Percentiles rank a stretch among this genome's conserved stretches.
These are phyloP conservation scores for Digitonthophagus gazella DNA, from an alignment of 2,888 invertebrate genomes.

Conservation along the genomic window DNA sequence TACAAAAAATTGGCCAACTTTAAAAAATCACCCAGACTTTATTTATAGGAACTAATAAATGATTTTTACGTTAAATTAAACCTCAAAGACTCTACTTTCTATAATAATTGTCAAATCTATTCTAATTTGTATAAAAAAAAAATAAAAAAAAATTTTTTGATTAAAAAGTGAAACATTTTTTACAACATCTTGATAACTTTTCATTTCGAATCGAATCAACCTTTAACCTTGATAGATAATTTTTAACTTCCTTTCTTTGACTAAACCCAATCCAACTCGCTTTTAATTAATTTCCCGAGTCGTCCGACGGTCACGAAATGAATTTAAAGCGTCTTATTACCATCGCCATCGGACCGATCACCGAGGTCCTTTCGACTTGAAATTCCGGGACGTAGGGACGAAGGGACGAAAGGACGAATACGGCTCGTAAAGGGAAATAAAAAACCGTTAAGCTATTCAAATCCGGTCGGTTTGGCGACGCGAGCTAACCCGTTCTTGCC, in stretches of 20 bases:
- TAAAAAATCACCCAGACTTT: no score
- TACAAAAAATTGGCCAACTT: no score
- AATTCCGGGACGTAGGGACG: not conserved
- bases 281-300: not conserved
- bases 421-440: not conserved
- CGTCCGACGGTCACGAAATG: conserved; percentile 1
- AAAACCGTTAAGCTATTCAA: not conserved
- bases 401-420: not conserved
- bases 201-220: not conserved
- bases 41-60: not conserved
- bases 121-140: no score
- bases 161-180: not conserved
- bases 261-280: not conserved
- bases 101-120: no score
- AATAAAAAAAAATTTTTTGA: no score
- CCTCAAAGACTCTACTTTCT: no score
- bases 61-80: no score
- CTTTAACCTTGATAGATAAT: not conserved
- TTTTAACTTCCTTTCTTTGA: not conserved
- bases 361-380: not conserved
- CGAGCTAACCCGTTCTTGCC: not conserved
- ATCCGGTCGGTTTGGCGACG: not conserved
- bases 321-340: conserved; percentile 13
- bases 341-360: not conserved
- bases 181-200: not conserved